Percentiles rank a stretch among this genome's conserved stretches.
Evolutionary conservation across 2,797 vertebrate species (phyloP).

Genomic region (Pelobates cultripes): DNA sequence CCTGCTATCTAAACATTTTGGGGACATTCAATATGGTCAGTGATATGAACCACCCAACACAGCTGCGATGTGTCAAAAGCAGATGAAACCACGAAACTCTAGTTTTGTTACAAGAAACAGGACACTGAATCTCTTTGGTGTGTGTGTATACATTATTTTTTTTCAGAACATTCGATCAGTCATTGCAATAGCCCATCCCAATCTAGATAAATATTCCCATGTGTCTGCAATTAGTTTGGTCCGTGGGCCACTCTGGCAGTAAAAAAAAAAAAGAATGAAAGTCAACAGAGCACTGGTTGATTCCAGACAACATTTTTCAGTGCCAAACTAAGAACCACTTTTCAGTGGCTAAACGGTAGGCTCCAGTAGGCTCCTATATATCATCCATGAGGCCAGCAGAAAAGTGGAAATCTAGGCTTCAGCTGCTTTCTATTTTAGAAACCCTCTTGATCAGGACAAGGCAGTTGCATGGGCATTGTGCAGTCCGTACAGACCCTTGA

Average conservation of each 20-base stretch:
- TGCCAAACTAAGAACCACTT: slow-evolving; percentile 46
- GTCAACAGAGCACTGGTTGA: slow-evolving; percentile 54
- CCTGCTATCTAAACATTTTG: slow-evolving; percentile 50
- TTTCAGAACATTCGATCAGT: slow-evolving; percentile 58
- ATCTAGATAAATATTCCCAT: slow-evolving; percentile 64
- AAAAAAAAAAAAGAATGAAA: slow-evolving; percentile 36
- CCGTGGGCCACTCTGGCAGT: slow-evolving; percentile 55
- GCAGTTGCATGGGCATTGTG: slow-evolving; percentile 6
- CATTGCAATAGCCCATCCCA: slow-evolving; percentile 51
- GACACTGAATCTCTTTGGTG: slow-evolving; percentile 56
- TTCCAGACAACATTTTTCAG: slow-evolving; percentile 43
- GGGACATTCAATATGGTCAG: slow-evolving; percentile 22
- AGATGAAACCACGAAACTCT: slow-evolving; percentile 58
- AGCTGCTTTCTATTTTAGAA: slow-evolving; percentile 43
- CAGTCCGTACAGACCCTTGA: slow-evolving; percentile 24
- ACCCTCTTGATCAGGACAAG: slow-evolving; percentile 16
- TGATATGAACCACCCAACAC: slow-evolving; percentile 7
- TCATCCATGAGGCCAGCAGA: slow-evolving; percentile 34
- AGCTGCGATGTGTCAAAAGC: slow-evolving; percentile 59
- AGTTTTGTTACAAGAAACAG: slow-evolving; percentile 59
- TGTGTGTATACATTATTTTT: slow-evolving; percentile 37
- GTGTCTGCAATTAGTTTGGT: slow-evolving; percentile 66
- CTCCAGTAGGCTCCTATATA: slow-evolving; percentile 52
- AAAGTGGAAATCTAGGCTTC: slow-evolving; percentile 42
- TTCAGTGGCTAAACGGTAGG: slow-evolving; percentile 54